These are phyloP conservation scores for Rhadinocentrus ornatus DNA, from an alignment of 2,797 vertebrate species.

Conservation along the genomic window DNA sequence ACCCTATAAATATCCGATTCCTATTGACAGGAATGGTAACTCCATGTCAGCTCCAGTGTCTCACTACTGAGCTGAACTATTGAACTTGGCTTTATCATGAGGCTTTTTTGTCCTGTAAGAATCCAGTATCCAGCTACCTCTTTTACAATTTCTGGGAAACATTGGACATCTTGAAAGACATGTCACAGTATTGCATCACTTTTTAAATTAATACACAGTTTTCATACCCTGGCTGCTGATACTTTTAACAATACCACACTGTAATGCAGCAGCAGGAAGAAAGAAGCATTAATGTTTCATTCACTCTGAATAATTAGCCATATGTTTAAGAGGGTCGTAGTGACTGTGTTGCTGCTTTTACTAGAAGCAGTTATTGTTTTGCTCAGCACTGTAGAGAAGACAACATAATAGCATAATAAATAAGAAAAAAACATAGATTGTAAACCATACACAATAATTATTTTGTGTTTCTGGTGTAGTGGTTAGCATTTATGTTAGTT, in stretches of 20 bases:
- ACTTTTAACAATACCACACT: background rate
- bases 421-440: background rate
- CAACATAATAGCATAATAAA: background rate
- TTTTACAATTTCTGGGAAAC: slow-evolving; percentile 17
- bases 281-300: slow-evolving; percentile 42
- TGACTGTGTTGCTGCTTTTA: slow-evolving; percentile 24
- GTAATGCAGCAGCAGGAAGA: slow-evolving; percentile 8
- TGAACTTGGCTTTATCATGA: slow-evolving; percentile 7
- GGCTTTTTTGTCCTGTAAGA: slow-evolving; percentile 10
- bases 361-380: background rate
- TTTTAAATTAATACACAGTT: slow-evolving; percentile 26
- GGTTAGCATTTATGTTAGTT: background rate
- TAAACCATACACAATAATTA: background rate
- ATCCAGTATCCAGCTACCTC: slow-evolving; percentile 2
- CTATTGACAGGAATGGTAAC: slow-evolving; percentile 26
- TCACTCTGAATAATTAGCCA: slow-evolving; percentile 35
- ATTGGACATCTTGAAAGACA: slow-evolving; percentile 37
- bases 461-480: background rate
- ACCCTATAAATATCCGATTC: background rate
- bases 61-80: slow-evolving; percentile 13
- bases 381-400: background rate
- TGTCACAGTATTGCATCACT: slow-evolving; percentile 8
- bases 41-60: slow-evolving; percentile 18
- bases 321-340: slow-evolving; percentile 37
- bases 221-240: slow-evolving; percentile 12